Evolutionary conservation across 2,888 invertebrate species (phyloP).

Genomic region (Diaphora mendica): DNA sequence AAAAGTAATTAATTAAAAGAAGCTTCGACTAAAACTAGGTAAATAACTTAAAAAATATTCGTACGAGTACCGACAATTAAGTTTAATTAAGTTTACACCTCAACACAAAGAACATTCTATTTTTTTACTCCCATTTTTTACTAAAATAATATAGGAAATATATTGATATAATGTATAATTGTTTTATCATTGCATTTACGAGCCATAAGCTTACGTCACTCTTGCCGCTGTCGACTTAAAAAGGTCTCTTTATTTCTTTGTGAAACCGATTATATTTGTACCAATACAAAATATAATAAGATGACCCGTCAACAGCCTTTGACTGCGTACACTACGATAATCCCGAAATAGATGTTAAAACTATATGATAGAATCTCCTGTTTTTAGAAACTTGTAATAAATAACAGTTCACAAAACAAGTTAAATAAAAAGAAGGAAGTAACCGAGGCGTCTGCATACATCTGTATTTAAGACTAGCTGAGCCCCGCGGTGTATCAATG

Average conservation of each 20-base stretch:
- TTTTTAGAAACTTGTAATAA: neutral
- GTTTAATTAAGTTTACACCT: neutral
- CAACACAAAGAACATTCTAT: neutral
- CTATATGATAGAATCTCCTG: neutral
- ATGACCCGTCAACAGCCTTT: neutral
- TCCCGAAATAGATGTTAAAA: neutral
- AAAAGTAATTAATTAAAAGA: neutral
- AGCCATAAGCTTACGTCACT: neutral
- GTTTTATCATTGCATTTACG: neutral
- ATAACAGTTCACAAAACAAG: neutral
- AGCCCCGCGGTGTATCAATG: too few relatives aligned
- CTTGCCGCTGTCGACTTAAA: neutral
- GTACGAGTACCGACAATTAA: neutral
- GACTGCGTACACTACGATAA: neutral
- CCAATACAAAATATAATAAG: neutral
- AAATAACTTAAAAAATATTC: neutral
- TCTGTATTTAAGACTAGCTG: too few relatives aligned
- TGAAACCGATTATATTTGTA: neutral
- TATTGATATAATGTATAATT: neutral
- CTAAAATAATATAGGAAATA: neutral
- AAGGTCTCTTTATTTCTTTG: neutral
- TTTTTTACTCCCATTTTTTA: neutral
- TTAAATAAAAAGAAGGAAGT: neutral
- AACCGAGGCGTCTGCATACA: neutral
- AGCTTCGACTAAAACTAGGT: neutral